Evolutionary conservation across 2,888 invertebrate genomes (phyloP).

Genomic region (Villa cingulata): DNA sequence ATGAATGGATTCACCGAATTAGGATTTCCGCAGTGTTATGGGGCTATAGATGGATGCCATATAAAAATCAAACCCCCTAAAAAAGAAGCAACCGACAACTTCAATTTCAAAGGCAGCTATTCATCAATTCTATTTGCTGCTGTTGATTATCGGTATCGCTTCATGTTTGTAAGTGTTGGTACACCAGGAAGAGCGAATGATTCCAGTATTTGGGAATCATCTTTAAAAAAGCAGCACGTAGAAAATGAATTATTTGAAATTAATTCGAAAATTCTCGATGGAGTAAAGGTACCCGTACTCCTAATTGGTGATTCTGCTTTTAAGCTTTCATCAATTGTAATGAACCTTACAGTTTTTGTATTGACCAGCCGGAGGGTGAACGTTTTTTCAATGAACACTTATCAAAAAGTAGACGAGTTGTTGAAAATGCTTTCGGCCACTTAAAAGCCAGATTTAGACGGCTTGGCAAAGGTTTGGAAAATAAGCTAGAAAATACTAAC

Average conservation of each 20-base stretch:
- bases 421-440: not conserved
- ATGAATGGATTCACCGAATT: too few relatives aligned
- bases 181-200: not conserved
- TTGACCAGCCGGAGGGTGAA: not conserved
- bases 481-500: not conserved
- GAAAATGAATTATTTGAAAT: too few relatives aligned
- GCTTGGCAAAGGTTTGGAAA: not conserved
- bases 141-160: not conserved
- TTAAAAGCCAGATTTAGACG: conserved; percentile 1
- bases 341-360: not conserved
- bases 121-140: not conserved
- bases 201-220: too few relatives aligned
- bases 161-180: not conserved
- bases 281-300: too few relatives aligned
- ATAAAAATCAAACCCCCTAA: too few relatives aligned
- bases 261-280: too few relatives aligned
- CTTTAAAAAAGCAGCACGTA: too few relatives aligned
- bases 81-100: too few relatives aligned
- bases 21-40: too few relatives aligned
- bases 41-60: too few relatives aligned
- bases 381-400: not conserved
- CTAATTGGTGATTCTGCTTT: not conserved
- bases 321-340: too few relatives aligned
- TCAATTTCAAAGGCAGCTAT: too few relatives aligned
- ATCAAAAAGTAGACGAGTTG: not conserved